Conservation (phyloP, 2,888 invertebrate genomes). For the Trichopria drosophilae region DNA sequence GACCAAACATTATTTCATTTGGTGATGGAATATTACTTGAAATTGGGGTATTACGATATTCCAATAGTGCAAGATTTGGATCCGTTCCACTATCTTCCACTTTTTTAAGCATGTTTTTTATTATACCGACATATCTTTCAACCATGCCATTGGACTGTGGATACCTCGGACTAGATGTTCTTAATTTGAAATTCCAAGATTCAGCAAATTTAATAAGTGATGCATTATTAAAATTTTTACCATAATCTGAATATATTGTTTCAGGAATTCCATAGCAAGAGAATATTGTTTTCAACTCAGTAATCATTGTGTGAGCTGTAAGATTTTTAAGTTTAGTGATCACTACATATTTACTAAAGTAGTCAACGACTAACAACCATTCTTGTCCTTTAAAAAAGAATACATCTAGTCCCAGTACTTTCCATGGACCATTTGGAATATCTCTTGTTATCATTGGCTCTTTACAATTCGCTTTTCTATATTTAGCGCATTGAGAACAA, state of each 20-base stretch:
- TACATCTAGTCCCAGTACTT: slow-evolving; percentile 26
- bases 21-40: slow-evolving; percentile 25
- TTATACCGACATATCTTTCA: slow-evolving; percentile 28
- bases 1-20: slow-evolving; percentile 26
- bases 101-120: slow-evolving; percentile 27
- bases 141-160: slow-evolving; percentile 24
- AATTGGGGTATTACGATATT: slow-evolving; percentile 35
- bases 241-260: slow-evolving; percentile 26
- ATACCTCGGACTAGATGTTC: slow-evolving; percentile 20
- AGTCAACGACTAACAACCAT: slow-evolving; percentile 39
- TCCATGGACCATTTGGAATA: slow-evolving; percentile 30
- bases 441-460: slow-evolving; percentile 29
- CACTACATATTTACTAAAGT: slow-evolving; percentile 26
- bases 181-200: slow-evolving; percentile 25
- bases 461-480: slow-evolving; percentile 15
- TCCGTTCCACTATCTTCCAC: slow-evolving; percentile 17
- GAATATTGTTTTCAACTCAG: slow-evolving; percentile 22
- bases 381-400: slow-evolving; percentile 29
- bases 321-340: slow-evolving; percentile 5
- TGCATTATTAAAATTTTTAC: slow-evolving; percentile 17
- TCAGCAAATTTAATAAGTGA: slow-evolving; percentile 24
- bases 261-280: slow-evolving; percentile 28
- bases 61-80: slow-evolving; percentile 27
- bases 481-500: slow-evolving; percentile 22
- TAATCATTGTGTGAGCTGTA: slow-evolving; percentile 11